A percentile compares a stretch with the other conserved stretches of the same genome.
Evolutionary conservation across 2,888 invertebrate genomes (phyloP).

Genomic region (Cyrtodaria siliqua): DNA sequence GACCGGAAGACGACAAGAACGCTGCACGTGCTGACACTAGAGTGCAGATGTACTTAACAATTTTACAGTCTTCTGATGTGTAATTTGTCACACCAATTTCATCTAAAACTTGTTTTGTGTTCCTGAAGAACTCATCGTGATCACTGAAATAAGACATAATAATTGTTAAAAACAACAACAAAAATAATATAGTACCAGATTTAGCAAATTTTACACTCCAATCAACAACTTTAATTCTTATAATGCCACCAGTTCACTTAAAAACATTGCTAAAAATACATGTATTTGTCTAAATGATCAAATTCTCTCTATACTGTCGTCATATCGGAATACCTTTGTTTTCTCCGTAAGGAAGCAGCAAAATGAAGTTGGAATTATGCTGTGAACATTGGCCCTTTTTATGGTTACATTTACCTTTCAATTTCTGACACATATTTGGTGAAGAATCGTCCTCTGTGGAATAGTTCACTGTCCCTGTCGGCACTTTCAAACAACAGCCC

Average conservation of each 20-base stretch:
- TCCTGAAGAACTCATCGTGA: constrained; percentile 81
- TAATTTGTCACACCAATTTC: constrained; percentile 92
- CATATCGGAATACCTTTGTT: too few relatives aligned
- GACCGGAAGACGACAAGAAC: constrained; percentile 91
- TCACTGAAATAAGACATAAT: constrained; percentile 68
- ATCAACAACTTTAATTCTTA: too few relatives aligned
- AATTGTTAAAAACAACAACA: too few relatives aligned
- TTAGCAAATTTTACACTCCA: too few relatives aligned
- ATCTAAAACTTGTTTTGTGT: constrained; percentile 88
- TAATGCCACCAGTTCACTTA: too few relatives aligned
- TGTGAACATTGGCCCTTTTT: too few relatives aligned
- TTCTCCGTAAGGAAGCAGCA: too few relatives aligned
- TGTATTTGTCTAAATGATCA: too few relatives aligned
- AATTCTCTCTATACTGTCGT: too few relatives aligned
- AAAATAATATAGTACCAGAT: too few relatives aligned
- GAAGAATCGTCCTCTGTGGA: constrained; percentile 88
- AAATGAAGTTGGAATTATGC: too few relatives aligned
- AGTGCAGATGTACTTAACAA: constrained; percentile 96
- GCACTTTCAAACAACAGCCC: constrained; percentile 89
- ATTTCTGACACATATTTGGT: constrained; percentile 90
- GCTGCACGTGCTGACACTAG: constrained; percentile 97
- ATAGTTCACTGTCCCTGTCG: constrained; percentile 85
- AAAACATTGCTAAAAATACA: too few relatives aligned
- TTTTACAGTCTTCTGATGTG: constrained; percentile 95
- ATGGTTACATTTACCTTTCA: constrained; percentile 91